These are phyloP conservation scores for Sialis lutaria DNA, from an alignment of 2,888 invertebrate species.

Conservation along the genomic window DNA sequence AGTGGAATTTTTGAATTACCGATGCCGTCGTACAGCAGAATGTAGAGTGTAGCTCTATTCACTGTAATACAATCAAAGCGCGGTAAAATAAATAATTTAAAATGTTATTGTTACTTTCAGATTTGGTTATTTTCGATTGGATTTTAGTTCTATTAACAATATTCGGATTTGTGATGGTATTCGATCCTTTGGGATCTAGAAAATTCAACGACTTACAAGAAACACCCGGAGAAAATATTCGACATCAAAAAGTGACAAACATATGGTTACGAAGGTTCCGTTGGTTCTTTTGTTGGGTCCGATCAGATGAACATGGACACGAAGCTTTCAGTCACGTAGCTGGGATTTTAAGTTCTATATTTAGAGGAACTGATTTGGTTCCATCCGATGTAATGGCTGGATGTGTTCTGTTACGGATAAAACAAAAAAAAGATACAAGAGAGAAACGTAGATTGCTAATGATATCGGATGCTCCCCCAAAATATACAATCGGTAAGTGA, in stretches of 20 bases:
- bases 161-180: constrained; percentile 59
- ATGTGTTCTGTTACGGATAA: constrained; percentile 61
- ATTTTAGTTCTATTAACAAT: constrained; percentile 54
- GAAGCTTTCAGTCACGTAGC: constrained; percentile 67
- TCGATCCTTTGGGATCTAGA: constrained; percentile 62
- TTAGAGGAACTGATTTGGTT: constrained; percentile 72
- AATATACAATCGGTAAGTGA: constrained; percentile 41
- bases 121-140: constrained; percentile 69
- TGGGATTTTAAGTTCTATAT: constrained; percentile 60
- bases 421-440: constrained; percentile 54
- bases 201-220: constrained; percentile 42
- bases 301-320: constrained; percentile 56
- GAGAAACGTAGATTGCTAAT: constrained; percentile 49
- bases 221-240: constrained; percentile 44
- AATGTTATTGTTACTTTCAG: constrained; percentile 23
- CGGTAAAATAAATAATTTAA: background rate
- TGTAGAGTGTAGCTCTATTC: too few species aligned
- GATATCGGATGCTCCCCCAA: constrained; percentile 44
- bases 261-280: constrained; percentile 59
- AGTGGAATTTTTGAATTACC: too few species aligned
- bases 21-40: too few species aligned
- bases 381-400: constrained; percentile 81
- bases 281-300: constrained; percentile 57
- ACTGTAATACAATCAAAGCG: too few species aligned
- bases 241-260: constrained; percentile 50